Evolutionary conservation across 2,797 vertebrate genomes (phyloP).

Genomic region (Takifugu rubripes): DNA sequence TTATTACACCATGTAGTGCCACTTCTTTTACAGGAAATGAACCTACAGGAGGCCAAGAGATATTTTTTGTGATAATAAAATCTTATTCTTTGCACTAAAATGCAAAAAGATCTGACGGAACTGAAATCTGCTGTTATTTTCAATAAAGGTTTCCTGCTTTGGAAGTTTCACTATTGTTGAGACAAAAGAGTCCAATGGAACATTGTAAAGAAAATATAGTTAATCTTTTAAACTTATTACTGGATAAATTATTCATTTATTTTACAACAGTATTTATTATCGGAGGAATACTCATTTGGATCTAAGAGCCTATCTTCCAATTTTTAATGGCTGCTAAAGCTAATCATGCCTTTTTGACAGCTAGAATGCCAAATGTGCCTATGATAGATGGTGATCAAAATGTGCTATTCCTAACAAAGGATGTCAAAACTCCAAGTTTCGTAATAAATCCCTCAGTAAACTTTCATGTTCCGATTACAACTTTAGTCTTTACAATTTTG

Average conservation of each 20-base stretch:
- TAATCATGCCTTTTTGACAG: slow-evolving; percentile 50
- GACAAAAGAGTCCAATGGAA: slow-evolving; percentile 44
- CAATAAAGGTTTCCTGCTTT: too few species aligned
- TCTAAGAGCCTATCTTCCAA: slow-evolving; percentile 39
- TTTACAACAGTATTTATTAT: slow-evolving; percentile 49
- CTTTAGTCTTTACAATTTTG: too few species aligned
- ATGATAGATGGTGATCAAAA: slow-evolving; percentile 34
- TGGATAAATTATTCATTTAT: slow-evolving; percentile 71
- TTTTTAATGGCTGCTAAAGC: slow-evolving; percentile 60
- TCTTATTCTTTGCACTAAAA: too few species aligned
- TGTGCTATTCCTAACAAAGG: slow-evolving; percentile 30
- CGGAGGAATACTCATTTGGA: slow-evolving; percentile 53
- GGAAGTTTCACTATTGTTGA: background rate
- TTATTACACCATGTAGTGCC: too few species aligned
- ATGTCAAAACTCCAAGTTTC: slow-evolving; percentile 33
- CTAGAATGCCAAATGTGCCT: slow-evolving; percentile 46
- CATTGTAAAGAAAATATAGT: slow-evolving; percentile 67
- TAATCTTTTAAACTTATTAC: slow-evolving; percentile 63
- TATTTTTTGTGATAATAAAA: slow-evolving; percentile 19
- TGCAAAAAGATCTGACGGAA: slow-evolving; percentile 40
- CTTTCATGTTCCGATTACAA: background rate
- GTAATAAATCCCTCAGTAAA: slow-evolving; percentile 23
- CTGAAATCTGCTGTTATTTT: slow-evolving; percentile 29
- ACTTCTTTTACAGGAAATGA: too few species aligned
- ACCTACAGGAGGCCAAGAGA: too few species aligned